Evolutionary conservation across 2,888 invertebrate species (phyloP), one percentile per base, ranked within the genome.

Genomic region (Flabesymbios commensalis): DNA sequence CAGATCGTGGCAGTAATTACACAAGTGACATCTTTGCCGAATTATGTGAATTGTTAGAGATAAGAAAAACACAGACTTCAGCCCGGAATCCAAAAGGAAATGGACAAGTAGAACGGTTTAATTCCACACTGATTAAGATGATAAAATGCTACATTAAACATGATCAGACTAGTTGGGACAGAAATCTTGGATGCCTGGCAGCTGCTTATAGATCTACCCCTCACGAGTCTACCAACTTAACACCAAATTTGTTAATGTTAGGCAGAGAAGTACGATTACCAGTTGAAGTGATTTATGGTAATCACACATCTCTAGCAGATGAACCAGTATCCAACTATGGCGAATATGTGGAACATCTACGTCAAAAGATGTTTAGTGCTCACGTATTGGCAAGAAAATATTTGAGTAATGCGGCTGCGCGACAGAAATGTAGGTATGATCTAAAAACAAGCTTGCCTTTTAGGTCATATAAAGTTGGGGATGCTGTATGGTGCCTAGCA

Each of bases 251-350:
- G 29, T 7, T 49, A 10, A 49, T 49, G 49, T 10, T 26, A 26
- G 49, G 49, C 5, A 49, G 49, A 28, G 49, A 49, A 49, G 49
- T 49, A 28, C 7, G 49, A 14, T 28, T 49, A 7, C 49, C 49
- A 49, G 7, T 10, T 14, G 49, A 22, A 49, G 29, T 49, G 14
- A 28, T 10, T 5, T 22, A 14, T 19, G 29, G 22, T 14, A 14
- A 10, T 10, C 10, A 28, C 10, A 28, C 49, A 14, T n/a, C n/a
- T n/a, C n/a, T n/a, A n/a, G 4, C 26, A 14, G 29, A 49, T 26
- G 7, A 7, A 7, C 49, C 24, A 28, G 10, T 4, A 7, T 26
- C 14, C 19, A n/a, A n/a, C n/a, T 28, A 49, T 22, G 29, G 29
- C 7, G 49, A 49, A 14, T 49, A 49, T 49, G 49, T 49, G 10